Conservation (phyloP, 2,797 vertebrate species). For the Anniella stebbinsi region DNA sequence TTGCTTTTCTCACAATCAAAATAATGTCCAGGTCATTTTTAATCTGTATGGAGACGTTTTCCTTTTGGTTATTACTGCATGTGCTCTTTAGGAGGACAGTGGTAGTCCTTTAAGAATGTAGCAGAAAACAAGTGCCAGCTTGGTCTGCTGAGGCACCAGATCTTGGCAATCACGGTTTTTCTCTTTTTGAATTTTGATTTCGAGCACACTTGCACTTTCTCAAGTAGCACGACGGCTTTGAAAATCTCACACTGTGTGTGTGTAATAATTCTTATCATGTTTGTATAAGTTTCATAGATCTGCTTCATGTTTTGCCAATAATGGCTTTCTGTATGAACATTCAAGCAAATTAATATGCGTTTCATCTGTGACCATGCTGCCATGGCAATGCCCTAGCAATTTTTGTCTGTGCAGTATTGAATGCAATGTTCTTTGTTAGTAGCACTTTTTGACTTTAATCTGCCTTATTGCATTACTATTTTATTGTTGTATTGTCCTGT, state of each 20-base stretch:
- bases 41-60: neutral
- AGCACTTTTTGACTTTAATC: neutral
- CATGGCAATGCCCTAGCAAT: neutral
- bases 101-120: neutral
- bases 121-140: neutral
- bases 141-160: neutral
- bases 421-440: neutral
- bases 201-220: neutral
- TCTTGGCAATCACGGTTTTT: neutral
- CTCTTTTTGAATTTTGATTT: constrained; percentile 20
- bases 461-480: neutral
- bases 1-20: constrained; percentile 2
- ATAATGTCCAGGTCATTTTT: neutral
- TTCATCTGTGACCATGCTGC: accelerated
- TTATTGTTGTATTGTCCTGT: neutral
- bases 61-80: neutral
- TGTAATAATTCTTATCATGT: neutral
- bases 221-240: accelerated
- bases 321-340: neutral
- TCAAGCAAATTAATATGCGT: neutral
- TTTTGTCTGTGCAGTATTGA: neutral
- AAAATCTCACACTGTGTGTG: neutral
- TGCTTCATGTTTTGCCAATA: neutral
- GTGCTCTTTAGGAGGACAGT: neutral
- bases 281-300: neutral